phyloP scores from a whole-genome alignment of 2,113 vertebrate species.

The Panthera tigris region DNA sequence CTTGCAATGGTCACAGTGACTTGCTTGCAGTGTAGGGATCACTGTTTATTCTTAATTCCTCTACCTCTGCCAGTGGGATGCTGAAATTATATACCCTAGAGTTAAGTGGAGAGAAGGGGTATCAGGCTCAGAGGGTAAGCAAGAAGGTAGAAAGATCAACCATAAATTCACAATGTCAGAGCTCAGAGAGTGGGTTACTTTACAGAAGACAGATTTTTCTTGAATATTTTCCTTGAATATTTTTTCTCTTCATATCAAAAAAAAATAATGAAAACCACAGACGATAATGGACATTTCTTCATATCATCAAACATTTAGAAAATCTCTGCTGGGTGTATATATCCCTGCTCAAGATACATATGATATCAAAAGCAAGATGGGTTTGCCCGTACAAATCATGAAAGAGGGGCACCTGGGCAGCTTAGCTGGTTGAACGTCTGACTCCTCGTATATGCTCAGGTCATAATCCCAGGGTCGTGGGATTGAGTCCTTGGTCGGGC shows the following conservation, averaged over 20 bases:
- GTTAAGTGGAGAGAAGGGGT: background rate
- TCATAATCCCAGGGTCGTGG: too few relatives aligned
- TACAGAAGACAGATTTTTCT: background rate
- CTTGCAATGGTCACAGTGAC: background rate
- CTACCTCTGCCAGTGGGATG: background rate
- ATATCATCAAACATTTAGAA: background rate
- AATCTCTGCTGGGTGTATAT: background rate
- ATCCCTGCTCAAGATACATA: background rate
- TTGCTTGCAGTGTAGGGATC: background rate
- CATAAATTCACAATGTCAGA: background rate
- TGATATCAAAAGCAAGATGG: background rate
- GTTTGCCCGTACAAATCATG: background rate
- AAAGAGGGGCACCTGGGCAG: too few relatives aligned
- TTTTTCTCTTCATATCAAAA: background rate
- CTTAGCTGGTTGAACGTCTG: too few relatives aligned
- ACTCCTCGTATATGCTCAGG: too few relatives aligned
- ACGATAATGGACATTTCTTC: background rate
- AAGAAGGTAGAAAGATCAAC: background rate
- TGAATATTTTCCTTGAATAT: background rate
- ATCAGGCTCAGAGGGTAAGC: background rate
- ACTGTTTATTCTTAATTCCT: background rate
- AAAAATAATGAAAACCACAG: background rate
- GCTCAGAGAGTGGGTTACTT: background rate
- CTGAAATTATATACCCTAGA: background rate
- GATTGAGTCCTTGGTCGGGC: too few relatives aligned